Conservation (phyloP, 2,113 vertebrate genomes). For the Leptosomus discolor region DNA sequence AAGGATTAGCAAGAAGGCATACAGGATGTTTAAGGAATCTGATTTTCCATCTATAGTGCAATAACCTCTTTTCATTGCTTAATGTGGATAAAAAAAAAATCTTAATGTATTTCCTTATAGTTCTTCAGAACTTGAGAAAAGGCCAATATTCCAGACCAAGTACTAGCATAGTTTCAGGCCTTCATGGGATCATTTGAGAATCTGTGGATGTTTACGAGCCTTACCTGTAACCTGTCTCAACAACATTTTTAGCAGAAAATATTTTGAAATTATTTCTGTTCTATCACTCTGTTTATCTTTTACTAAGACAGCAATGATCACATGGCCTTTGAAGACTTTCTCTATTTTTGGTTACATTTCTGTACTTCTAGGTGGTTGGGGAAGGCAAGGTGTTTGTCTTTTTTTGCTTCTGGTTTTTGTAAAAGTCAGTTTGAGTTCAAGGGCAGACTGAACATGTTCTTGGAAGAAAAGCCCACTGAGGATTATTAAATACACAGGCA, state of each 20-base stretch:
- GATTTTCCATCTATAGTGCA: not conserved
- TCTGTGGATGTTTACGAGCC: not conserved
- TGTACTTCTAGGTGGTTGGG: not conserved
- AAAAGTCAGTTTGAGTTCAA: slow-evolving; percentile 14
- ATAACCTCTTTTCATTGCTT: not conserved
- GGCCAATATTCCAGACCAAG: not conserved
- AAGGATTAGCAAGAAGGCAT: not conserved
- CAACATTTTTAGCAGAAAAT: not conserved
- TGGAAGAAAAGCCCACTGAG: not conserved
- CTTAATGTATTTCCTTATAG: not conserved
- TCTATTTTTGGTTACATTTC: not conserved
- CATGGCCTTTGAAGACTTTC: not conserved
- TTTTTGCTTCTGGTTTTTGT: slow-evolving; percentile 24
- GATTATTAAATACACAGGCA: not conserved
- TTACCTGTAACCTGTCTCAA: not conserved
- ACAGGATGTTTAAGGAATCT: not conserved
- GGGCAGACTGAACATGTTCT: not conserved
- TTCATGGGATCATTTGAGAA: not conserved
- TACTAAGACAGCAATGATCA: not conserved
- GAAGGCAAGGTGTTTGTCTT: slow-evolving; percentile 4
- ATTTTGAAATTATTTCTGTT: not conserved
- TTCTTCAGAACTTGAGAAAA: not conserved
- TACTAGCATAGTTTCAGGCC: not conserved
- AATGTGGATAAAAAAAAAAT: not conserved
- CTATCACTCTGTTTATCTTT: not conserved